Evolutionary conservation across 1,140 invertebrate genomes (phyloP).

Genomic region (Brachionus rubens): DNA sequence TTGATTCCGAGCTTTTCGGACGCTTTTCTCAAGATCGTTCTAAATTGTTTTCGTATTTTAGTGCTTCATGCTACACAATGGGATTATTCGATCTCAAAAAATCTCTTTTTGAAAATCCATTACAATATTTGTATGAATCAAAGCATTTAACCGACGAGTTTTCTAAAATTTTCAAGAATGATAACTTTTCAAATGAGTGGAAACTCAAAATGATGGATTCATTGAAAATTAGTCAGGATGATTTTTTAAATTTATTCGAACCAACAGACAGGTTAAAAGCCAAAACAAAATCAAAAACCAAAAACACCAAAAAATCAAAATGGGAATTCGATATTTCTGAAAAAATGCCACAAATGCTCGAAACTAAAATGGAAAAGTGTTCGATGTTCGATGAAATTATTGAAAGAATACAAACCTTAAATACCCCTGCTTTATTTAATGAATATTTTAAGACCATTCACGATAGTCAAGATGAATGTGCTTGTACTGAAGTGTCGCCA

Average conservation of each 20-base stretch:
- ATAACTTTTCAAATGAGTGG: slow-evolving; percentile 21
- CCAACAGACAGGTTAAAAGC: background rate
- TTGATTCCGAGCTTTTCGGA: background rate
- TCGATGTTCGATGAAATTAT: slow-evolving; percentile 10
- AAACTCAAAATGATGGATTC: slow-evolving; percentile 31
- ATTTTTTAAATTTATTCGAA: slow-evolving; percentile 21
- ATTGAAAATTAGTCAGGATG: background rate
- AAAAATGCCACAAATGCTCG: background rate
- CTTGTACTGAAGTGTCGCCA: background rate
- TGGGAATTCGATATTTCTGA: slow-evolving; percentile 16
- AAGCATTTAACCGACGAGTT: slow-evolving; percentile 12
- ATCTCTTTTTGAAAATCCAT: slow-evolving; percentile 2
- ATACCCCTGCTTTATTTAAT: slow-evolving; percentile 9
- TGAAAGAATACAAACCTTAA: background rate
- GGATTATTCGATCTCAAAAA: slow-evolving; percentile 35
- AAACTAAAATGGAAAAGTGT: background rate
- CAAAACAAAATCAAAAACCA: background rate
- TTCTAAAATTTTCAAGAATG: background rate
- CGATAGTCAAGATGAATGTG: background rate
- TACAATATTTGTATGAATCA: slow-evolving; percentile 15
- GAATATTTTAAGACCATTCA: background rate
- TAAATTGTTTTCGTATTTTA: slow-evolving; percentile 21
- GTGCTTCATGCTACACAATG: slow-evolving; percentile 31
- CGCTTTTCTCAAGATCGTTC: background rate
- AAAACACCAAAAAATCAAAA: background rate